A percentile compares a stretch with the other conserved stretches of the same genome.
Evolutionary conservation across 2,113 vertebrate genomes (phyloP).

Genomic region (Takifugu bimaculatus): DNA sequence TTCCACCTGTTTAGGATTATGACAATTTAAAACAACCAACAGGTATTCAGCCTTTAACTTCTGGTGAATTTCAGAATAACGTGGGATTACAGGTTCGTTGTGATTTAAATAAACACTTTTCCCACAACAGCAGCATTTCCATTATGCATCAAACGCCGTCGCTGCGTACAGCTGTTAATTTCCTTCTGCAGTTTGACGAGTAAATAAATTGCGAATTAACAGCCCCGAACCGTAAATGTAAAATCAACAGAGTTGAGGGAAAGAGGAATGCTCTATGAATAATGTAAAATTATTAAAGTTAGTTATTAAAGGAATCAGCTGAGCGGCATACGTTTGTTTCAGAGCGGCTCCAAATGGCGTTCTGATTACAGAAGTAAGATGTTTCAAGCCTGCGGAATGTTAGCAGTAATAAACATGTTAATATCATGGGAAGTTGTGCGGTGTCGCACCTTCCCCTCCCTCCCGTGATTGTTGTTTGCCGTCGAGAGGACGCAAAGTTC

Average conservation of each 20-base stretch:
- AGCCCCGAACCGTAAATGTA: conserved; percentile 13
- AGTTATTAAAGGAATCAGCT: too few species aligned
- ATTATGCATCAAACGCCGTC: neutral
- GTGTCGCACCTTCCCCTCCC: neutral
- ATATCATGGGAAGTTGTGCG: neutral
- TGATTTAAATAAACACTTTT: neutral
- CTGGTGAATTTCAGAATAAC: too few species aligned
- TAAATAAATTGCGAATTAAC: conserved; percentile 23
- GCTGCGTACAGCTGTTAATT: conserved; percentile 8
- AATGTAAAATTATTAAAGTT: conserved; percentile 5
- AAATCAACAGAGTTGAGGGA: neutral
- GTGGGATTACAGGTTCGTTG: neutral
- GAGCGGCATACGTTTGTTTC: too few species aligned
- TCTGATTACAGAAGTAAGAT: neutral
- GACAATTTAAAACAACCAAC: too few species aligned
- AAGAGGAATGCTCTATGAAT: conserved; percentile 13
- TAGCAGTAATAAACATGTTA: neutral
- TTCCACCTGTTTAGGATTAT: too few species aligned
- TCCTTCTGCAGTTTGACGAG: conserved; percentile 18
- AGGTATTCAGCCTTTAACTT: neutral
- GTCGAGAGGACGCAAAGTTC: neutral
- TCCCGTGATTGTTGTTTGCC: neutral
- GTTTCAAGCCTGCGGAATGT: neutral
- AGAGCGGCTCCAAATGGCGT: neutral
- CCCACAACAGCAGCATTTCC: neutral